These are phyloP conservation scores for Oxycera nigricornis DNA, from an alignment of 2,888 invertebrate genomes.

Conservation along the genomic window DNA sequence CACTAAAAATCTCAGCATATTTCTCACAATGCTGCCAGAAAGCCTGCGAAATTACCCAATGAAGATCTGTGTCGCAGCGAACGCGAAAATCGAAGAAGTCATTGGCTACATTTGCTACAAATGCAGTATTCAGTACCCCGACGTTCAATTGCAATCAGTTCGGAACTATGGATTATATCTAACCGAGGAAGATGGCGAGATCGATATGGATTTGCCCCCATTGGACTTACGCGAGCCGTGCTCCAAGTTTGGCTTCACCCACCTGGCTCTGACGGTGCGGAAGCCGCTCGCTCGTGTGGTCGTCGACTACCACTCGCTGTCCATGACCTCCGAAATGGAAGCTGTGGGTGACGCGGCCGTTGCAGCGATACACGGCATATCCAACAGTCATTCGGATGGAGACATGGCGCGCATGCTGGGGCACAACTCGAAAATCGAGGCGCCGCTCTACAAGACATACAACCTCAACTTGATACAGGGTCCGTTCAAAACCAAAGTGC, in stretches of 20 bases:
- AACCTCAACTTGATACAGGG: constrained; percentile 80
- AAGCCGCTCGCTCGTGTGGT: constrained; percentile 55
- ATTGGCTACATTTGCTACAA: constrained; percentile 93
- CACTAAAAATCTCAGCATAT: constrained; percentile 87
- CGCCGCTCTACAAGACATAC: constrained; percentile 85
- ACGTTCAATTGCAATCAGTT: constrained; percentile 69
- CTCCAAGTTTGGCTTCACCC: constrained; percentile 90
- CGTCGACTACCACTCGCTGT: constrained; percentile 57
- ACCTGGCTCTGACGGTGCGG: constrained; percentile 85
- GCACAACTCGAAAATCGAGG: constrained; percentile 82
- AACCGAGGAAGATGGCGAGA: constrained; percentile 96
- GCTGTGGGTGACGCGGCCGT: constrained; percentile 55
- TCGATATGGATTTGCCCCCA: constrained; percentile 91
- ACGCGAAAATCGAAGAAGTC: constrained; percentile 87
- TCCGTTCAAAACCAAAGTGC: constrained; percentile 83
- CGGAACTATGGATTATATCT: constrained; percentile 87
- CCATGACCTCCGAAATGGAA: constrained; percentile 63
- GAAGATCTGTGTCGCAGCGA: constrained; percentile 79
- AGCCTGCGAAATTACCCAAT: constrained; percentile 85
- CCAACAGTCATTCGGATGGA: constrained; percentile 54
- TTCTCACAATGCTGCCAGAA: constrained; percentile 84
- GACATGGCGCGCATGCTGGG: constrained; percentile 74
- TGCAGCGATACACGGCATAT: constrained; percentile 58
- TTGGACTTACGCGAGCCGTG: constrained; percentile 87
- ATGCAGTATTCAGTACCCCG: constrained; percentile 71